Base-by-base conservation (phyloP, 2,113 vertebrate genomes). In the Eolophus roseicapilla region DNA sequence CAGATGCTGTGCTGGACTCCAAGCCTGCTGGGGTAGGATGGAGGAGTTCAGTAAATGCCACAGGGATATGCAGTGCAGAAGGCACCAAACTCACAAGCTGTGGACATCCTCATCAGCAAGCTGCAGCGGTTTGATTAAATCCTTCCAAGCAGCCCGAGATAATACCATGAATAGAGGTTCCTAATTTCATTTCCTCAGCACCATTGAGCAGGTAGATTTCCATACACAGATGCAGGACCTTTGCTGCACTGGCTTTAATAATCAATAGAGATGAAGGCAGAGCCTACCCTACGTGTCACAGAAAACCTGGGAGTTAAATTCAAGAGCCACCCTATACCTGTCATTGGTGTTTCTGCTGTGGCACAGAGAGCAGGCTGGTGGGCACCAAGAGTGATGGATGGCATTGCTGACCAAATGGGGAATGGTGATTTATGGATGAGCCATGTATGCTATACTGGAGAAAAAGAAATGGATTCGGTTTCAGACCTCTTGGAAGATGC, bases 401-500 rank as follows among this genome's bases (percentile, higher is more conserved):
- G 47, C 41, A 46, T 49, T 90, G 71, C 92, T 96, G 88, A 96
- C 89, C 77, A 94, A 86, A 93, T 31, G 63, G 94, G 77, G 87
- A 95, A 96, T 79, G 78, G 76, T 96, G 93, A 96, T 97, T 97
- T 97, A 96, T 91, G 75, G 88, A 92, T 35, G 91, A 93, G 86
- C 82, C 87, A 68, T 82, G 92, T 64, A 77, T 88, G 86, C 69
- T 92, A 35, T 91, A 65, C 82, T 82, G 76, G 73, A 86, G 75
- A 96, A 93, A 96, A 98, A 97, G 95, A 96, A 98, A 97, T 88
- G 87, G 92, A 96, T 96, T 96, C 96, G 29, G 88, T 97, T 97
- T 95, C 95, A 92, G 89, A 96, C 91, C 92, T 88, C 64, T 93
- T 91, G 84, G 88, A 97, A 95, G 91, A 75, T 97, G 83, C 85